Conservation (phyloP, 2,888 invertebrate genomes). For the Tetheella fluctuosa region DNA sequence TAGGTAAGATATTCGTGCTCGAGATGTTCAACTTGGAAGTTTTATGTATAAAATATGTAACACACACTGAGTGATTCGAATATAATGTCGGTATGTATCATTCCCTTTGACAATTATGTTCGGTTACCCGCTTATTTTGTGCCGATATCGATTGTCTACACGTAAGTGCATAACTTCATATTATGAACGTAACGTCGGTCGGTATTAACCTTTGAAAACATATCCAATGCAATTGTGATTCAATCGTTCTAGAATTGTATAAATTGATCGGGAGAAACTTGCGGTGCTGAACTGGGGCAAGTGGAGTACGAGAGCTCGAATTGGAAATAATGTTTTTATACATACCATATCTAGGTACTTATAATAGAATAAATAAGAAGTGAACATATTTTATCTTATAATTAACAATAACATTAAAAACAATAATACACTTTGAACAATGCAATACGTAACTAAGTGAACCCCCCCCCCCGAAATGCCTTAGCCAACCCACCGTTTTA, state of each 20-base stretch:
- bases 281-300: background rate
- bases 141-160: slow-evolving; percentile 2
- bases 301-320: background rate
- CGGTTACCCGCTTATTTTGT: slow-evolving; percentile 1
- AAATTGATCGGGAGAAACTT: background rate
- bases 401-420: no score
- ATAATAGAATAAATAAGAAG: no score
- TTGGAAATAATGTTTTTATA: no score
- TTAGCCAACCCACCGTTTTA: no score
- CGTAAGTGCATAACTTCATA: background rate
- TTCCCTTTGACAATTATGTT: background rate
- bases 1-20: background rate
- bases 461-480: no score
- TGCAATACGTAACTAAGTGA: no score
- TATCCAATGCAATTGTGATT: slow-evolving; percentile 6
- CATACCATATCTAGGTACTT: no score
- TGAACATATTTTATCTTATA: no score
- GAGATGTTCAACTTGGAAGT: background rate
- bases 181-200: background rate
- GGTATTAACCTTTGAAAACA: slow-evolving; percentile 4
- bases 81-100: background rate
- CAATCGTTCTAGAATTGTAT: no score
- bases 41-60: background rate
- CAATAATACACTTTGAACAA: no score
- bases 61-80: background rate